Conservation (phyloP, 2,888 invertebrate species). For the Bellardia bayeri region DNA sequence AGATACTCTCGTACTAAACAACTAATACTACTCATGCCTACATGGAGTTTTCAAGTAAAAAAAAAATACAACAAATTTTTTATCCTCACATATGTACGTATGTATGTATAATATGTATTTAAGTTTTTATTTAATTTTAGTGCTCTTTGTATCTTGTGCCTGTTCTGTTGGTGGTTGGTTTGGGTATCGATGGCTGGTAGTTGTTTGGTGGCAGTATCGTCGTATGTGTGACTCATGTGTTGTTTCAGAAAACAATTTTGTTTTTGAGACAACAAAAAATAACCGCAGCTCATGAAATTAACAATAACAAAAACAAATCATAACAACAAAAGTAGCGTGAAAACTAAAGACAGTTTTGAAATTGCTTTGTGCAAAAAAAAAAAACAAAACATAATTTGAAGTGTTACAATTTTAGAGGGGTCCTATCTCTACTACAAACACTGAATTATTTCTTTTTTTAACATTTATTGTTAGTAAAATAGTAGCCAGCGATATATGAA, state of each 20-base stretch:
- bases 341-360: slow-evolving; percentile 27
- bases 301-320: slow-evolving; percentile 24
- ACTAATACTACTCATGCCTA: slow-evolving; percentile 51
- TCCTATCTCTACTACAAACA: background rate
- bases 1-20: slow-evolving; percentile 33
- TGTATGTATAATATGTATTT: slow-evolving; percentile 15
- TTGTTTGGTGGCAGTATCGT: slow-evolving; percentile 51
- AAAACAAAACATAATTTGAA: background rate
- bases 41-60: slow-evolving; percentile 43
- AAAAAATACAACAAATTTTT: background rate
- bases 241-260: slow-evolving; percentile 56
- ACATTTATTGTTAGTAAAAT: too few relatives aligned
- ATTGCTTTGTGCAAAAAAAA: slow-evolving; percentile 17
- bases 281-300: slow-evolving; percentile 37
- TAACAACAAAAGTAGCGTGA: slow-evolving; percentile 36
- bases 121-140: slow-evolving; percentile 38
- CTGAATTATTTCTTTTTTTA: too few relatives aligned
- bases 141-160: slow-evolving; percentile 44
- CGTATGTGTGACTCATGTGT: slow-evolving; percentile 66
- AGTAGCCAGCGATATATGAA: background rate
- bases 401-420: slow-evolving; percentile 4
- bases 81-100: background rate
- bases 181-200: slow-evolving; percentile 42
- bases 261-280: slow-evolving; percentile 39
- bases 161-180: slow-evolving; percentile 62